Evolutionary conservation across 23 tunicate species (phyloP), one percentile per base, ranked within the genome.

Genomic region (Halocynthia aurantium): DNA sequence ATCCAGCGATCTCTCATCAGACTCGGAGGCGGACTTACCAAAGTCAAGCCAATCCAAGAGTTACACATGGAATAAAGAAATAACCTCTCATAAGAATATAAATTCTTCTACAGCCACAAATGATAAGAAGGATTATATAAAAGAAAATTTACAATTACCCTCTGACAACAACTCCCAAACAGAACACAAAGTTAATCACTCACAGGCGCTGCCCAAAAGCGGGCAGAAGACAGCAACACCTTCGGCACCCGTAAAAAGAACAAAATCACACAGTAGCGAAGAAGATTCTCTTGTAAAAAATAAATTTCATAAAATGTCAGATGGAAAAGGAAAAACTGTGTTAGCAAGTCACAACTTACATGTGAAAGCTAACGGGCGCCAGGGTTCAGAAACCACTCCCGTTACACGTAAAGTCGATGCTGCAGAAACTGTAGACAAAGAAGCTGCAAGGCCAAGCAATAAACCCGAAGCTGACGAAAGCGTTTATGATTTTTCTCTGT

Each of bases 401-500:
- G 61, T 20, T 10, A 50, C 50, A 10, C 62, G 61, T 19, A 72
- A 72, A 50, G 52, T 12, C 13, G 61, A 40, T 50, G 62, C 77
- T 11, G 10, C 15, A 72, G 20, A 10, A 72, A 72, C 50, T 19
- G 17, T 69, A 13, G 15, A 51, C 62, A 51, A 12, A n/a, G 22
- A 17, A 12, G n/a, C 22, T 12, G 40, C 5, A 67, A 11, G 72
- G 72, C 22, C 40, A 11, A 72, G n/a, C 40, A 44, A 57, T 56
- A 54, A 54, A 56, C 17, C 20, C 8, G 62, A 56, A 54, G 63
- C 64, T 11, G 78, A 74, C 18, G 78, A 18, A 20, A 74, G 78
- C 58, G 90, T 90, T 15, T 90, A 90, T 57, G 97, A 90, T 55
- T 85, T 90, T 57, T 88, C 94, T 7, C 73, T 83, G 15, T 57